Evolutionary conservation across 1,140 invertebrate genomes (phyloP), one percentile per base, ranked within the genome.

Genomic region (Coelopa frigida): DNA sequence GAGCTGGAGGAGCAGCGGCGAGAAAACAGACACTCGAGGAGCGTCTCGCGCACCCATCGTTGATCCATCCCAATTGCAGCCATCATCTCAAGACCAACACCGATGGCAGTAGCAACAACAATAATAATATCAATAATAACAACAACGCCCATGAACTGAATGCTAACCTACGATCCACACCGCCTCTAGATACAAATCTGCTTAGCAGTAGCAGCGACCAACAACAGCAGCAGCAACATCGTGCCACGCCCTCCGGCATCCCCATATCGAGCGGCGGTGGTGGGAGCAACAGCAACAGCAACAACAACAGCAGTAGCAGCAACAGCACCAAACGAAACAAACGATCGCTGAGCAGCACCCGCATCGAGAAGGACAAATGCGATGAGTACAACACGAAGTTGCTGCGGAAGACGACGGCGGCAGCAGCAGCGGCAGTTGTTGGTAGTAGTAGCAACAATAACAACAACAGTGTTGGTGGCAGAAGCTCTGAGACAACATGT

Each of bases 331-430:
- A 64, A 39, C 57, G 64, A 21, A 66, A 58, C 48, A 68, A 68
- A 53, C 61, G 64, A 23, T 67, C 64, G 3, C 48, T 68, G 3
- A 68, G 64, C 50, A 68, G 64, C 15, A 65, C 64, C 4, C 56
- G 64, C 12, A 52, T 68, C 23, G 64, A 68, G 43, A 63, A 63
- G 54, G 63, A 67, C 47, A 67, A 67, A 41, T 63, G 60, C 31
- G 63, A 67, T 44, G 64, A 68, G 33, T 68, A 68, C 41, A 68
- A 68, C 36, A 68, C 58, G 3, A 68, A 68, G 36, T 49, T 68
- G 44, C 37, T 67, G 44, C 51, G 64, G 1, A 68, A 68, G 36
- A 59, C 63, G 15, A 54, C 49, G 7, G 29, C 29, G n/a, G 33
- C 33, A 8, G 15, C 7, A 36, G n/a, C n/a, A n/a, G 15, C 15